Conservation (phyloP, 2,113 vertebrate species). For the Pterocles burchelli region DNA sequence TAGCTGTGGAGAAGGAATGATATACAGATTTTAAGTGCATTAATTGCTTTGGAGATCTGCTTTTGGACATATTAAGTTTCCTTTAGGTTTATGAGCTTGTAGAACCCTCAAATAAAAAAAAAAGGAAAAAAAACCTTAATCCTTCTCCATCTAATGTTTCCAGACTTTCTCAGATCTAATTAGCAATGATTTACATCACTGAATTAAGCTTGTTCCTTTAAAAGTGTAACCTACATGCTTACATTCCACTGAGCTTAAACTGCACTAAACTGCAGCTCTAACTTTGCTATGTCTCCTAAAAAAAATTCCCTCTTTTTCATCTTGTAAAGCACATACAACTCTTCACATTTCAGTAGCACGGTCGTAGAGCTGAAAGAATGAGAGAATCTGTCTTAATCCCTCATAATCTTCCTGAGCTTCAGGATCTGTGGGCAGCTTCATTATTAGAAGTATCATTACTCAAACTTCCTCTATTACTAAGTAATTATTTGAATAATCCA, state of each 20-base stretch:
- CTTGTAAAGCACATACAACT: neutral
- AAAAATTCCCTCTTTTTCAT: neutral
- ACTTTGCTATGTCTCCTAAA: neutral
- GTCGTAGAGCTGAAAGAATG: neutral
- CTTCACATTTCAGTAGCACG: neutral
- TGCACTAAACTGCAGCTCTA: neutral
- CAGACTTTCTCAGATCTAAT: neutral
- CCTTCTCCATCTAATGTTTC: neutral
- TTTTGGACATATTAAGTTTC: neutral
- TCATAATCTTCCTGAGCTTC: constrained; percentile 56
- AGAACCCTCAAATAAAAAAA: neutral
- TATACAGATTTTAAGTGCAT: neutral
- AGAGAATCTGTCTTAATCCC: constrained; percentile 44
- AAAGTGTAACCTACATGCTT: neutral
- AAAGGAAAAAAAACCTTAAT: neutral
- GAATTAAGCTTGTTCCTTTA: constrained; percentile 4
- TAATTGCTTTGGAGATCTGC: constrained; percentile 14
- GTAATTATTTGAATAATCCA: constrained; percentile 66
- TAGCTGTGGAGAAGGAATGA: neutral
- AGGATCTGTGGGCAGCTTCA: constrained; percentile 31
- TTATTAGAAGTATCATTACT: constrained; percentile 61
- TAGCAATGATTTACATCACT: neutral
- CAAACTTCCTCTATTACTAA: constrained; percentile 43
- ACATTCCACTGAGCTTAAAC: neutral
- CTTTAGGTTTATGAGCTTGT: neutral